Evolutionary conservation across 1,140 invertebrate genomes (phyloP).

Genomic region (Intoshia linei): DNA sequence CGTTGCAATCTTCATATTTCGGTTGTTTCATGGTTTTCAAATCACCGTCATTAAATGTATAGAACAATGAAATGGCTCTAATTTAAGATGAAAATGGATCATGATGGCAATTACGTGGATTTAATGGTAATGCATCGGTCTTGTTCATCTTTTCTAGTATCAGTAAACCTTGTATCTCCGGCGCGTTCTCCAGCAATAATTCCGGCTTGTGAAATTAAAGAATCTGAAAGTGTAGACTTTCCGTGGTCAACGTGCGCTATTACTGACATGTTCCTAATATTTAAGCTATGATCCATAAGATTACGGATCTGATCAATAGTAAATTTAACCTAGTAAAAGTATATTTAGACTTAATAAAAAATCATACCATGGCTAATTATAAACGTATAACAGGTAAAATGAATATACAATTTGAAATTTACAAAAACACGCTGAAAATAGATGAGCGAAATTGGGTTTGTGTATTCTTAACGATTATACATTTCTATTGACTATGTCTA

Average conservation of each 20-base stretch:
- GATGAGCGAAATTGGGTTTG: no score
- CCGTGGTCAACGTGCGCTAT: constrained; percentile 99
- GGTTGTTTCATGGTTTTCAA: constrained; percentile 50
- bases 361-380: not conserved
- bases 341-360: constrained; percentile 2
- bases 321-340: constrained; percentile 63
- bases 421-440: constrained; percentile 1
- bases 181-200: constrained; percentile 92
- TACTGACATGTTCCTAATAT: constrained; percentile 99
- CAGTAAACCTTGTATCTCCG: constrained; percentile 90
- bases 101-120: constrained; percentile 50
- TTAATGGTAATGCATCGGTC: constrained; percentile 99
- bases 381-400: not conserved
- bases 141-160: constrained; percentile 94
- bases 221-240: constrained; percentile 95
- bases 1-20: constrained; percentile 36
- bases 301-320: constrained; percentile 93
- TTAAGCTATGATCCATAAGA: constrained; percentile 97
- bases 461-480: no score
- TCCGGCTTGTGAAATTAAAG: constrained; percentile 90
- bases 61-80: constrained; percentile 90
- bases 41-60: constrained; percentile 66
- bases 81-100: constrained; percentile 6
- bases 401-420: not conserved
- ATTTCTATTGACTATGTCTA: not conserved